These are phyloP conservation scores for Abramis brama DNA, from an alignment of 2,113 vertebrate species.

Conservation along the genomic window DNA sequence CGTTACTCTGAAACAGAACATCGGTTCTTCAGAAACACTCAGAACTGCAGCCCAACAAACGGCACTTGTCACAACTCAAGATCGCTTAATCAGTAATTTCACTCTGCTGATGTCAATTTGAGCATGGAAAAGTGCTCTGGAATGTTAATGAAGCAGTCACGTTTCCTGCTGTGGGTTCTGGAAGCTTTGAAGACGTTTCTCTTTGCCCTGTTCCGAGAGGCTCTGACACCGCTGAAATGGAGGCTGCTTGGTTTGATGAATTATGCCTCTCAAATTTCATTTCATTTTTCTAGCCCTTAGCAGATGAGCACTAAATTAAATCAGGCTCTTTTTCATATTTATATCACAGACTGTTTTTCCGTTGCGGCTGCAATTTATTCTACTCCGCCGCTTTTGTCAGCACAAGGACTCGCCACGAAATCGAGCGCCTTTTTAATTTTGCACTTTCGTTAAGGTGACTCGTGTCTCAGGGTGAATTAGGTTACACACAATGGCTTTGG, in stretches of 20 bases:
- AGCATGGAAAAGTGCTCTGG: conserved; percentile 6
- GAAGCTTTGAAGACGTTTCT: conserved; percentile 40
- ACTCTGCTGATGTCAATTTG: background rate
- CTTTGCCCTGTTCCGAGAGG: conserved; percentile 26
- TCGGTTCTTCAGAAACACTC: background rate
- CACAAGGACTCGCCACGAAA: conserved; percentile 2
- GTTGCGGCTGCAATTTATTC: conserved; percentile 42
- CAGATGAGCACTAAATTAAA: conserved; percentile 46
- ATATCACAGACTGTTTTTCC: conserved; percentile 25
- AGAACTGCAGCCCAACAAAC: background rate
- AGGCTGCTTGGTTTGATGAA: conserved; percentile 31
- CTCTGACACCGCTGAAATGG: conserved; percentile 36
- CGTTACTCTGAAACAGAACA: background rate
- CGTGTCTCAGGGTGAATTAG: background rate
- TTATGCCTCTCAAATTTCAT: conserved; percentile 35
- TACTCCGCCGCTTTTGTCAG: conserved; percentile 36
- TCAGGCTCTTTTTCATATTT: conserved; percentile 45
- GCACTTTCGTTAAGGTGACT: conserved; percentile 41
- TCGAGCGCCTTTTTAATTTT: conserved; percentile 35
- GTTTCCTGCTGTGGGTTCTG: conserved; percentile 5
- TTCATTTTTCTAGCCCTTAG: conserved; percentile 28
- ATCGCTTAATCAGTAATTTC: conserved; percentile 24
- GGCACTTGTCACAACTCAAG: background rate
- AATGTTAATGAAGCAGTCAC: conserved; percentile 38
- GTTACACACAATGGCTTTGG: conserved; percentile 2